These are phyloP conservation scores for Nycticryphes semicollaris DNA, from an alignment of 2,113 vertebrate genomes.

Conservation along the genomic window DNA sequence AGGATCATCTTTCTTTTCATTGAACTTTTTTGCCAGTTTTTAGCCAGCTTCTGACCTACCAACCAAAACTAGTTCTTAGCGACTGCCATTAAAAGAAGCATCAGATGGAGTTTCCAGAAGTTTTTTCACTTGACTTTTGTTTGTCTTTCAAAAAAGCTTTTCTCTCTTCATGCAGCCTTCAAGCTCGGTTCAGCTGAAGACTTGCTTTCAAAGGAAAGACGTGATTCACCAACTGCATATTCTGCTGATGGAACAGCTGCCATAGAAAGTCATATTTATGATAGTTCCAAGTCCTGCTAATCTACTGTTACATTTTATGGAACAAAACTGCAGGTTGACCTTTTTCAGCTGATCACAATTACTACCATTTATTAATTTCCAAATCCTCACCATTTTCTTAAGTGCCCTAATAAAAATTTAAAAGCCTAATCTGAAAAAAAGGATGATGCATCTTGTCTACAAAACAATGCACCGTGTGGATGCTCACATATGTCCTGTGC, in stretches of 20 bases:
- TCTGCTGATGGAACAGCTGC: background rate
- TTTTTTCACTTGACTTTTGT: too few relatives aligned
- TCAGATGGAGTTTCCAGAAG: background rate
- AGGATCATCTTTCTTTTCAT: background rate
- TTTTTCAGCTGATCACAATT: background rate
- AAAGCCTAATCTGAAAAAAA: background rate
- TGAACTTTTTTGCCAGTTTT: background rate
- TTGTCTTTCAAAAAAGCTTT: background rate
- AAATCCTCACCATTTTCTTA: background rate
- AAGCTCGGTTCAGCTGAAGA: background rate
- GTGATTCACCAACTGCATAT: background rate
- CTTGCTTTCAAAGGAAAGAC: background rate
- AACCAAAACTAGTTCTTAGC: background rate
- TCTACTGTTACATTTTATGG: background rate
- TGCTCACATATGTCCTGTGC: background rate
- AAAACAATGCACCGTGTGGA: rapidly evolving
- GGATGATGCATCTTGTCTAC: background rate
- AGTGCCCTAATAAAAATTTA: background rate
- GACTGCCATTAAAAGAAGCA: background rate
- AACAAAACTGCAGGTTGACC: background rate
- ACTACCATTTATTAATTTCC: background rate
- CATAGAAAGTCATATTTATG: background rate
- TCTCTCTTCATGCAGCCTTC: background rate
- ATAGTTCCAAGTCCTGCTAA: background rate
- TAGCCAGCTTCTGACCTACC: background rate